phyloP scores from a whole-genome alignment of 2,797 vertebrate genomes.

The Paguma larvata region DNA sequence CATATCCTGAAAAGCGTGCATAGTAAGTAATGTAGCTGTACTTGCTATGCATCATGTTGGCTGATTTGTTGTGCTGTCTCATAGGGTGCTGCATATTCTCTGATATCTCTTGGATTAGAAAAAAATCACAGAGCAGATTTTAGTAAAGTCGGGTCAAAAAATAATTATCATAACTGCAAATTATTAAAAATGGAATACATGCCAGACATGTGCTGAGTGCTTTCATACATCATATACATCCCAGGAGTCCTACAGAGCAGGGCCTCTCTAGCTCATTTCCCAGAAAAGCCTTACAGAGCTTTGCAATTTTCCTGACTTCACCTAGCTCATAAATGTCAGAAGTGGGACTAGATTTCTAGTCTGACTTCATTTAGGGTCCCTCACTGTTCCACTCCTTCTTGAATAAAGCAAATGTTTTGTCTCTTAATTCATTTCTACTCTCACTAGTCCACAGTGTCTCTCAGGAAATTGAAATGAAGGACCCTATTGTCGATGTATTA shows the following conservation, averaged over 20 bases:
- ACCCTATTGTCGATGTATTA: background rate
- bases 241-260: background rate
- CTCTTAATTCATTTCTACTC: background rate
- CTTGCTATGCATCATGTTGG: background rate
- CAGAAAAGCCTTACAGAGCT: background rate
- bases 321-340: background rate
- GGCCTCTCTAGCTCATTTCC: background rate
- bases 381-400: background rate
- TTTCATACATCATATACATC: background rate
- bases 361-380: conserved; percentile 2
- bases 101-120: conserved; percentile 16
- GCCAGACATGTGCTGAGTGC: background rate
- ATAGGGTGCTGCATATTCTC: background rate
- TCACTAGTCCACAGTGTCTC: background rate
- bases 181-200: conserved; percentile 15
- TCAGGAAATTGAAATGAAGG: background rate
- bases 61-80: background rate
- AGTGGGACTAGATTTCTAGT: background rate
- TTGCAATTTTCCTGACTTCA: background rate
- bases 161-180: background rate
- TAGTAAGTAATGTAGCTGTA: background rate
- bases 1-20: background rate
- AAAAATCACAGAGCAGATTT: conserved; percentile 4
- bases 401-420: background rate
- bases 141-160: conserved; percentile 9